phyloP scores from a whole-genome alignment of 2,888 invertebrate genomes.

The Helicoverpa assulta region DNA sequence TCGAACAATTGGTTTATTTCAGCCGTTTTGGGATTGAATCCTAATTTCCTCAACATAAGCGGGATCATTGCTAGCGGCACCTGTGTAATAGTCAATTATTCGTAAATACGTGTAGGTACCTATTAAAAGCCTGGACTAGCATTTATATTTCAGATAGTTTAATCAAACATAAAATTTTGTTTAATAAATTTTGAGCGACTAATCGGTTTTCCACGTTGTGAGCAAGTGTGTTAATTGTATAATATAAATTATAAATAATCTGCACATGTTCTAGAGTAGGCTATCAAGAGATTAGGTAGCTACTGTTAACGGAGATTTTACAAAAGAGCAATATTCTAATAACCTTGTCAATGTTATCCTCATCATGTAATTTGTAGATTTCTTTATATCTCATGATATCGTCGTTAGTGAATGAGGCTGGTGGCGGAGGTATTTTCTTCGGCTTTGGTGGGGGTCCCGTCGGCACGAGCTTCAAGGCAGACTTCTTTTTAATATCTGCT shows the following conservation, averaged over 20 bases:
- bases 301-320: no score
- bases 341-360: slow-evolving; percentile 83
- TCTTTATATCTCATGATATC: slow-evolving; percentile 80
- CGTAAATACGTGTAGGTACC: neutral
- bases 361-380: slow-evolving; percentile 79
- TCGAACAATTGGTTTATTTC: slow-evolving; percentile 76
- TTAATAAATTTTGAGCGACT: slow-evolving; percentile 11
- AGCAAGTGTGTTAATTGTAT: slow-evolving; percentile 8
- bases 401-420: slow-evolving; percentile 79
- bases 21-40: slow-evolving; percentile 83
- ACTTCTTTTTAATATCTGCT: slow-evolving; percentile 32
- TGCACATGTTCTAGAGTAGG: neutral
- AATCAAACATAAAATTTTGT: slow-evolving; percentile 4
- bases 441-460: slow-evolving; percentile 76
- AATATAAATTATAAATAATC: slow-evolving; percentile 7
- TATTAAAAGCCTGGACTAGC: neutral
- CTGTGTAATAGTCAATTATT: slow-evolving; percentile 59
- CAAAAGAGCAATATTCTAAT: neutral
- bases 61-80: slow-evolving; percentile 76
- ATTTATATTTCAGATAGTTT: neutral
- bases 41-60: slow-evolving; percentile 81
- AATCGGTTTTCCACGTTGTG: slow-evolving; percentile 13
- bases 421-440: slow-evolving; percentile 83
- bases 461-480: slow-evolving; percentile 8
- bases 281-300: no score